Conservation (phyloP, 2,888 invertebrate genomes). For the Lasioglossum malachurum region DNA sequence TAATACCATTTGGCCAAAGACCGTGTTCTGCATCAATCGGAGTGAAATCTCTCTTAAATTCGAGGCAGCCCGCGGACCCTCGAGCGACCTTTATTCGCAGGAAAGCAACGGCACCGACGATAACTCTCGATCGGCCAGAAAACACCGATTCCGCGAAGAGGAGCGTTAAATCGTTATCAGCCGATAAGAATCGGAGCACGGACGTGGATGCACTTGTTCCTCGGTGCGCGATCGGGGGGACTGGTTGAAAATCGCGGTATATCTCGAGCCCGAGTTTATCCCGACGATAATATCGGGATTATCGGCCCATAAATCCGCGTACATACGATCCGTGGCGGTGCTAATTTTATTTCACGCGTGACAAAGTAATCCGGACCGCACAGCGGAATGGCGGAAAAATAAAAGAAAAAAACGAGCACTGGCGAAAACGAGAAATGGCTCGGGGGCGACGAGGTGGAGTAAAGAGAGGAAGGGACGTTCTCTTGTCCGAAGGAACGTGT, state of each 20-base stretch:
- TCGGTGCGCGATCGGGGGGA: background rate
- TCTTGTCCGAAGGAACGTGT: slow-evolving; percentile 40
- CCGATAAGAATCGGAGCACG: slow-evolving; percentile 14
- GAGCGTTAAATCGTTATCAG: slow-evolving; percentile 24
- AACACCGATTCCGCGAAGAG: slow-evolving; percentile 5
- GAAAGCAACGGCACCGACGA: background rate
- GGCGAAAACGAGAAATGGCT: background rate
- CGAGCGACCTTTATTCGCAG: background rate
- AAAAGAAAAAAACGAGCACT: slow-evolving; percentile 42
- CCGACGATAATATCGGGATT: slow-evolving; percentile 54
- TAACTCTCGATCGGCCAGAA: slow-evolving; percentile 1
- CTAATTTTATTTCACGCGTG: slow-evolving; percentile 63
- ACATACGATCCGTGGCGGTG: slow-evolving; percentile 31
- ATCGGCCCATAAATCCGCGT: slow-evolving; percentile 52
- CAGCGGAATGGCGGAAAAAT: slow-evolving; percentile 44
- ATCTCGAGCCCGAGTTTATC: slow-evolving; percentile 41
- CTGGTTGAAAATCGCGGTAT: slow-evolving; percentile 34
- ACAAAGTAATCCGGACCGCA: slow-evolving; percentile 71
- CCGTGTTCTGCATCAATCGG: background rate
- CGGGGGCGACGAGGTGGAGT: slow-evolving; percentile 1
- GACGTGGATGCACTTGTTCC: slow-evolving; percentile 18
- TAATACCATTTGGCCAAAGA: background rate
- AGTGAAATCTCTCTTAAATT: background rate
- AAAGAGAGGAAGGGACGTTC: slow-evolving; percentile 17
- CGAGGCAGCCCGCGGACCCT: background rate